Conservation (phyloP, 2,797 vertebrate species). For the Sebastes kiyomatsui region DNA sequence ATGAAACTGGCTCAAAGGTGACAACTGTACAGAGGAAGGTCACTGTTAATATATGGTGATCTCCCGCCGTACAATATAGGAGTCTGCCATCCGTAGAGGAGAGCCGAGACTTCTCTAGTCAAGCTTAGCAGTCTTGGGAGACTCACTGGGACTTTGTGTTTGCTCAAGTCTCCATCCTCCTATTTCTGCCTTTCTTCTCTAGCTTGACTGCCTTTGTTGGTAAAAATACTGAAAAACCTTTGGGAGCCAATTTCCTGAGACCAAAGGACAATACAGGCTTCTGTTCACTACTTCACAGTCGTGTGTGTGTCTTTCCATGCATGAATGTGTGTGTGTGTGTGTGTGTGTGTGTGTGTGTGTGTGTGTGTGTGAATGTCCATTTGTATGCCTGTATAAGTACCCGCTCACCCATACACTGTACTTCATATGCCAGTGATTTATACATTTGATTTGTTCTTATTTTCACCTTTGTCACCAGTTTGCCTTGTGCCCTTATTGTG, state of each 20-base stretch:
- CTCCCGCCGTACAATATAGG: conserved; percentile 48
- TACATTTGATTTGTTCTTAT: conserved; percentile 36
- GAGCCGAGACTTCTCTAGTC: conserved; percentile 42
- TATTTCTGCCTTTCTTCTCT: conserved; percentile 27
- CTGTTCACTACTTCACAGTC: conserved; percentile 16
- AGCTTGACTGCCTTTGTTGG: conserved; percentile 38
- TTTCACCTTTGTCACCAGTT: conserved; percentile 55
- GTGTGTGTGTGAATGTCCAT: background rate
- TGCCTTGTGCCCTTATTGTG: no score
- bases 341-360: background rate
- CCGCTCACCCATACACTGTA: background rate
- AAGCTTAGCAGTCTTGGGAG: conserved; percentile 46
- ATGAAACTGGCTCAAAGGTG: conserved; percentile 73
- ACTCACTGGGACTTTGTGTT: conserved; percentile 39
- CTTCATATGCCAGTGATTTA: conserved; percentile 21
- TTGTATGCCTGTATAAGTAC: background rate
- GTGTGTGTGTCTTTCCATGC: background rate
- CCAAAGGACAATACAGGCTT: conserved; percentile 35
- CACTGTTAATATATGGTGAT: conserved; percentile 74
- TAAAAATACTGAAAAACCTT: conserved; percentile 51
- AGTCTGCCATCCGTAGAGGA: conserved; percentile 49
- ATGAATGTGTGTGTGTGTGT: background rate
- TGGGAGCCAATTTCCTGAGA: conserved; percentile 63
- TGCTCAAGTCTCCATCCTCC: conserved; percentile 27
- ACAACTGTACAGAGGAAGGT: conserved; percentile 68